Conservation (phyloP, 2,113 vertebrate species). For the Taurulus bubalis region DNA sequence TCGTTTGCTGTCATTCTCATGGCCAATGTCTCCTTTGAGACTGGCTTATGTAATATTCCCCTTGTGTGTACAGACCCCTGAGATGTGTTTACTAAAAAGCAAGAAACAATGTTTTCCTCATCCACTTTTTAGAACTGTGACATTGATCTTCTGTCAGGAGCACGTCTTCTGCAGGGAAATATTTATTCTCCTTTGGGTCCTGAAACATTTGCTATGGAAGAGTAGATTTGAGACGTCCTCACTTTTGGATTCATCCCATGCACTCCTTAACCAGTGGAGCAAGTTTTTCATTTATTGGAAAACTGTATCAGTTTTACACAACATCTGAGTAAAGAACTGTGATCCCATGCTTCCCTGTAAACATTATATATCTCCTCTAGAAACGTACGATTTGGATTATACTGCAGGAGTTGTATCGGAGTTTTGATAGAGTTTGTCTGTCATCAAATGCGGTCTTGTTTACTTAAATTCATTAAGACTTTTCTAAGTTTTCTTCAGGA, state of each 20-base stretch:
- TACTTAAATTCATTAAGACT: too few species aligned
- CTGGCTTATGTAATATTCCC: constrained; percentile 7
- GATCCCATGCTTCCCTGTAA: background rate
- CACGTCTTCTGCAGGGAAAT: background rate
- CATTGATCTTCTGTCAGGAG: constrained; percentile 38
- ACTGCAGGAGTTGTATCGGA: too few species aligned
- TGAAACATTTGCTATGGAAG: background rate
- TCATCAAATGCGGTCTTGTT: too few species aligned
- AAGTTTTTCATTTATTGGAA: constrained; percentile 6
- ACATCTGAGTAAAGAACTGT: background rate
- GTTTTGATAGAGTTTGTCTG: too few species aligned
- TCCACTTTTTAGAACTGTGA: background rate
- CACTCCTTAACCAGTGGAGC: background rate
- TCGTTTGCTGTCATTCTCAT: background rate
- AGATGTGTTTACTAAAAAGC: constrained; percentile 11
- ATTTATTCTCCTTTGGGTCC: constrained; percentile 6
- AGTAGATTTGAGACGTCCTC: background rate
- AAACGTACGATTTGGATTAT: too few species aligned
- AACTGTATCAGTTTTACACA: background rate
- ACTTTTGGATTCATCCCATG: background rate
- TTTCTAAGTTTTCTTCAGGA: too few species aligned
- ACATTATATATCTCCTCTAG: too few species aligned
- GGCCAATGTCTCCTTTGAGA: constrained; percentile 4
- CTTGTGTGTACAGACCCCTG: background rate
- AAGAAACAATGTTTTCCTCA: constrained; percentile 27